These are phyloP conservation scores for Rhogogaster chlorosoma DNA, from an alignment of 2,888 invertebrate genomes.

Conservation along the genomic window DNA sequence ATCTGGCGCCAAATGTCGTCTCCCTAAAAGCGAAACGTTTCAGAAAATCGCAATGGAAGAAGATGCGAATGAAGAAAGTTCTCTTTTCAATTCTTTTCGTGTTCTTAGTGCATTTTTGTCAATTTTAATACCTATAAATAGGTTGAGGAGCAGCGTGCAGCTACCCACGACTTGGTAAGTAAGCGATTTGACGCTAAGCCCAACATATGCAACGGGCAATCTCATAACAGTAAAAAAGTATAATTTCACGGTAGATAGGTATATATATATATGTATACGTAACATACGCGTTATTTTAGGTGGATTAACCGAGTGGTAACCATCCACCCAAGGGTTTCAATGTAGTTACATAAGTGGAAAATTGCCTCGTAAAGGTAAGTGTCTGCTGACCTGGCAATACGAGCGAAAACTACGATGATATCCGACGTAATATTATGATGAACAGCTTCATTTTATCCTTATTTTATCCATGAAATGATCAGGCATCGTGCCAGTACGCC, in stretches of 20 bases:
- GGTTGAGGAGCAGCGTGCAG: neutral
- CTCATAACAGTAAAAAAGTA: conserved; percentile 28
- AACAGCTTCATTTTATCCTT: conserved; percentile 11
- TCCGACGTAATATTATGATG: conserved; percentile 13
- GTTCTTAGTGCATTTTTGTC: neutral
- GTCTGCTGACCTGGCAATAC: conserved; percentile 6
- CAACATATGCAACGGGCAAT: conserved; percentile 22
- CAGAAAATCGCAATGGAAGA: neutral
- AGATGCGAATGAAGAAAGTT: neutral
- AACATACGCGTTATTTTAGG: neutral
- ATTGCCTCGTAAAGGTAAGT: conserved; percentile 39
- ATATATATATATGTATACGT: neutral
- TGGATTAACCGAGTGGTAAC: neutral
- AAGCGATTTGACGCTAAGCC: neutral
- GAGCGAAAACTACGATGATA: conserved; percentile 4
- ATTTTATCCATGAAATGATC: neutral
- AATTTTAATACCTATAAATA: neutral
- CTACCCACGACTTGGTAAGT: neutral
- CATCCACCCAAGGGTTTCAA: conserved; percentile 15
- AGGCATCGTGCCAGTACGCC: neutral
- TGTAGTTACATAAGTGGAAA: conserved; percentile 17
- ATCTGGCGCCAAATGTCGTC: neutral
- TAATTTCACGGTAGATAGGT: conserved; percentile 2
- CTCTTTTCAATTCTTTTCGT: neutral
- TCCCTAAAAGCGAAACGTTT: neutral